Percentiles rank a stretch among this genome's conserved stretches.
Conservation (phyloP, 2,888 invertebrate species). For the Trilocha varians region DNA sequence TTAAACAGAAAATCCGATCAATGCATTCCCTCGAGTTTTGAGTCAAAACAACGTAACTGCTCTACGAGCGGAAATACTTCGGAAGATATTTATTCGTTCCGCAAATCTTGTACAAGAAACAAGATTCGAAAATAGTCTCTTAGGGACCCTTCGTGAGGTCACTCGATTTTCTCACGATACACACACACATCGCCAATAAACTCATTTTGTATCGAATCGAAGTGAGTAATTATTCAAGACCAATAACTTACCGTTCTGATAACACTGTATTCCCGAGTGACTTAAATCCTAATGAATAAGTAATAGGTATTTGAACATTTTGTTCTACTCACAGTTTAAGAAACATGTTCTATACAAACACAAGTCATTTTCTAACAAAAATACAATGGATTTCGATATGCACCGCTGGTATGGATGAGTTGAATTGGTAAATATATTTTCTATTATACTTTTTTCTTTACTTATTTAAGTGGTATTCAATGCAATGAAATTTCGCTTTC, state of each 20-base stretch:
- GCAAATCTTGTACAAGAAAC: constrained; percentile 32
- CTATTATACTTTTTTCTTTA: constrained; percentile 21
- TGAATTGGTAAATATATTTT: constrained; percentile 50
- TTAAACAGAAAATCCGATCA: too few species aligned
- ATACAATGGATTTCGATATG: constrained; percentile 44
- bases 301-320: too few species aligned
- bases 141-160: constrained; percentile 42
- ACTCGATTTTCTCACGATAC: constrained; percentile 42
- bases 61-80: background rate
- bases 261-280: constrained; percentile 24
- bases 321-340: constrained; percentile 10
- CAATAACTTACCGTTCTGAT: constrained; percentile 35
- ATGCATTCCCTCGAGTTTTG: background rate
- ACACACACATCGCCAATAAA: too few species aligned
- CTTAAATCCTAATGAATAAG: constrained; percentile 6
- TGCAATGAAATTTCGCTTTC: constrained; percentile 26
- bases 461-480: constrained; percentile 11
- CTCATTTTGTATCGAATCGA: constrained; percentile 2
- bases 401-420: constrained; percentile 73
- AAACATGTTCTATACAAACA: constrained; percentile 16
- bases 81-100: constrained; percentile 31
- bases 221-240: constrained; percentile 34
- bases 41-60: background rate
- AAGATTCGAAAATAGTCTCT: constrained; percentile 47
- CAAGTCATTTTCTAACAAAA: constrained; percentile 33